phyloP scores from a whole-genome alignment of 1,140 invertebrate species.

The Hesperophylax magnus region DNA sequence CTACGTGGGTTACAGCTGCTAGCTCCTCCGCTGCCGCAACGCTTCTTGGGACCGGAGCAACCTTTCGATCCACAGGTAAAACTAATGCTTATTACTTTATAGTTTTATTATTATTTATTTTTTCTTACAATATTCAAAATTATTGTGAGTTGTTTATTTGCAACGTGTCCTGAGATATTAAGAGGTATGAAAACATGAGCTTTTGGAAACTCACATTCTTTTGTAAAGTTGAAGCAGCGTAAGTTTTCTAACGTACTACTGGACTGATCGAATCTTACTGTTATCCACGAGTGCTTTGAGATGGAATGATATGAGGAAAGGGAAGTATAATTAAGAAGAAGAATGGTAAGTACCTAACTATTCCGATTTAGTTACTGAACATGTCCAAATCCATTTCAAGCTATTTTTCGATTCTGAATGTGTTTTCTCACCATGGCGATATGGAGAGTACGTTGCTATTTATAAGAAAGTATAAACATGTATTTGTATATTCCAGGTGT shows the following conservation, averaged over 20 bases:
- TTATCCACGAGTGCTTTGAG: too few relatives aligned
- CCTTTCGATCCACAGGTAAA: constrained; percentile 76
- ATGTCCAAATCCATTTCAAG: too few relatives aligned
- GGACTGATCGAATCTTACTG: too few relatives aligned
- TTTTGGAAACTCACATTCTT: neutral
- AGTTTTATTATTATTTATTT: constrained; percentile 39
- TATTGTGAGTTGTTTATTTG: too few relatives aligned
- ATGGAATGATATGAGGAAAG: too few relatives aligned
- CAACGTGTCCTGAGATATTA: too few relatives aligned
- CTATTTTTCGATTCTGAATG: neutral
- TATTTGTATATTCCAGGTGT: constrained; percentile 74
- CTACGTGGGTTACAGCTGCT: constrained; percentile 89
- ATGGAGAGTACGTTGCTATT: neutral
- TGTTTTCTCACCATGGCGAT: neutral
- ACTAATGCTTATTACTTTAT: neutral
- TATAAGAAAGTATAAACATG: constrained; percentile 62
- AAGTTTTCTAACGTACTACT: too few relatives aligned
- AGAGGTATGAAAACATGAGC: constrained; percentile 31
- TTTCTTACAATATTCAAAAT: too few relatives aligned
- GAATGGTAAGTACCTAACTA: too few relatives aligned
- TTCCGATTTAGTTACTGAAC: too few relatives aligned
- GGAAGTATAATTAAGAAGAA: too few relatives aligned
- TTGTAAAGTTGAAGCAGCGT: too few relatives aligned
- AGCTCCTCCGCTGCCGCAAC: constrained; percentile 86
- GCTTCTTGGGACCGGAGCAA: constrained; percentile 81